Evolutionary conservation across 2,113 vertebrate species (phyloP).

Genomic region (Echinops telfairi): DNA sequence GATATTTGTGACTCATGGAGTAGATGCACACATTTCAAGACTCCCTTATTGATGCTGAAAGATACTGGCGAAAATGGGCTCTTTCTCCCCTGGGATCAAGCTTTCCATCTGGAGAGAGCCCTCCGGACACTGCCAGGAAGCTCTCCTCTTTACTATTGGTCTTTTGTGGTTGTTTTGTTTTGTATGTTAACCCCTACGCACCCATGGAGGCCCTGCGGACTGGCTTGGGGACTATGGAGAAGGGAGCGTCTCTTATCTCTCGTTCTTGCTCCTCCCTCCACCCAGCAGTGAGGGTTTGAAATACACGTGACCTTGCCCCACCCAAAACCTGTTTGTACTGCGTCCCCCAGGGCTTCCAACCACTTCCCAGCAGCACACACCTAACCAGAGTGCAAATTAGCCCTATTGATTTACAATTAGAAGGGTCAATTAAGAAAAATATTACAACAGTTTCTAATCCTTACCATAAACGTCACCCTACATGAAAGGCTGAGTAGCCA

Average conservation of each 20-base stretch:
- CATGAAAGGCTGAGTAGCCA: background rate
- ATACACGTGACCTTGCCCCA: background rate
- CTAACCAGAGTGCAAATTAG: background rate
- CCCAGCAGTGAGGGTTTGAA: rapidly evolving
- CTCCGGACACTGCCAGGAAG: background rate
- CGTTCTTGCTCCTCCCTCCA: background rate
- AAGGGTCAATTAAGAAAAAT: conserved; percentile 72
- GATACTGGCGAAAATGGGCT: background rate
- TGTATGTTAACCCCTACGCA: too few species aligned
- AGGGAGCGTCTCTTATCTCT: background rate
- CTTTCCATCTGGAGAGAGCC: background rate
- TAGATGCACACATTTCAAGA: background rate
- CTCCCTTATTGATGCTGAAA: background rate
- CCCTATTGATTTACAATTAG: conserved; percentile 72
- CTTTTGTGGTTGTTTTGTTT: background rate
- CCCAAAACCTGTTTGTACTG: background rate
- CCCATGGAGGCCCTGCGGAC: too few species aligned
- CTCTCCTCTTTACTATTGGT: background rate
- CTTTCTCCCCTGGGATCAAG: background rate
- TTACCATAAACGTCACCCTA: conserved; percentile 14
- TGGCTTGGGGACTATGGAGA: too few species aligned
- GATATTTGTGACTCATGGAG: background rate
- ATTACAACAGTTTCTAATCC: conserved; percentile 36
- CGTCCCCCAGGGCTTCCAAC: background rate
- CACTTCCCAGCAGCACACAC: conserved; percentile 20